Conservation (phyloP, 2,797 vertebrate species). For the Sebastes cheni region DNA sequence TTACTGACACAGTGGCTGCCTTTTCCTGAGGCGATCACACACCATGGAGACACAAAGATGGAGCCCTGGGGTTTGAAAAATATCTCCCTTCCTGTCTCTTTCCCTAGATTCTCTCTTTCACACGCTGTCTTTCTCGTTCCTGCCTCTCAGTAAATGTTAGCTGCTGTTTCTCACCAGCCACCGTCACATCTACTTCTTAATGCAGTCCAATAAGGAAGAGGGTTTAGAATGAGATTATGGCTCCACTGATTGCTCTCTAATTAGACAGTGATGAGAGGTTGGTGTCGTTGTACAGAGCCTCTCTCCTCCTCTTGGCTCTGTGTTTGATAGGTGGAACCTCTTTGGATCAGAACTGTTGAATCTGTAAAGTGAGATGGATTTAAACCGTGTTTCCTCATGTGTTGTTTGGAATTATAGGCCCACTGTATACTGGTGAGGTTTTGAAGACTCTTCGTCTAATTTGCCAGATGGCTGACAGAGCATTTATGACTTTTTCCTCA, state of each 20-base stretch:
- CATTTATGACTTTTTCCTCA: neutral
- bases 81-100: neutral
- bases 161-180: neutral
- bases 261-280: conserved; percentile 1
- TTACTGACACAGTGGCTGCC: conserved; percentile 27
- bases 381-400: neutral
- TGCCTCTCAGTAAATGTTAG: neutral
- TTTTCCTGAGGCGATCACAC: conserved; percentile 32
- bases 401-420: neutral
- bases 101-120: neutral
- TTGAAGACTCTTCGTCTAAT: neutral
- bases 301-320: neutral
- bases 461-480: neutral
- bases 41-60: conserved; percentile 25
- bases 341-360: neutral
- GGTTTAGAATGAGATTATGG: neutral
- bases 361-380: neutral
- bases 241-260: neutral
- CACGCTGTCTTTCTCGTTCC: neutral
- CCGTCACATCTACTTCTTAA: neutral
- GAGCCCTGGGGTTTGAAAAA: conserved; percentile 1
- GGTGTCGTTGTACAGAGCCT: neutral
- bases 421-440: neutral
- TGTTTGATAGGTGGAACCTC: neutral
- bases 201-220: neutral